Evolutionary conservation across 2,113 vertebrate genomes (phyloP), one percentile per base, ranked within the genome.

Genomic region (Martes martes): DNA sequence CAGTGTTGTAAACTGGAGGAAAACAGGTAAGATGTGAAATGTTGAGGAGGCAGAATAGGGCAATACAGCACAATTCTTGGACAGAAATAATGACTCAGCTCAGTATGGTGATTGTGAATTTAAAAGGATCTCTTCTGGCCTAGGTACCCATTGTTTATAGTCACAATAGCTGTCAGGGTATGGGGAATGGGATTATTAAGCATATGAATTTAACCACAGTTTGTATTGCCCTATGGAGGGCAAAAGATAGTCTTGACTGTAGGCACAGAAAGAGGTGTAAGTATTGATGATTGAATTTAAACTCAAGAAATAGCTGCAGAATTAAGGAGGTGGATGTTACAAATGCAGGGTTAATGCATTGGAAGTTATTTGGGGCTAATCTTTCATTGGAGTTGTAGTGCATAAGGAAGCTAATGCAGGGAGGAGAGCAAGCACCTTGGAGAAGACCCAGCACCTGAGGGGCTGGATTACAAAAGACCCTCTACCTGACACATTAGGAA

Each of bases 41-140:
- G 11, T 4, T 78, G 26, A 36, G 4, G 23, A 4, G 6, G 0
- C 7, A 6, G 24, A 21, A 3, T 6, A 36, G 7, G 10, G 28
- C 61, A 33, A 31, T 6, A 23, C 0, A 59, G 33, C 9, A 14
- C 1, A 63, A 21, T 26, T 6, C 1, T 4, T 23, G 6, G 21
- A 1, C 26, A 31, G 4, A 57, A 42, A 63, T 39, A n/a, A 45
- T n/a, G 69, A 76, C 67, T 76, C 28, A 18, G 19, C 6, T 28
- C 26, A 65, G 52, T 33, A 36, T 7, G 23, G 11, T 36, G 14
- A 31, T 15, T 39, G 18, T 23, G 24, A 39, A 36, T 11, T n/a
- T 59, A 61, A 61, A 61, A 67, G 11, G 23, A 9, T 21, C 47
- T 0, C 2, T 50, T 74, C 63, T 23, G 69, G 11, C 4, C 36